Evolutionary conservation across 2,797 vertebrate genomes (phyloP).

Genomic region (Cetoscarus ocellatus): DNA sequence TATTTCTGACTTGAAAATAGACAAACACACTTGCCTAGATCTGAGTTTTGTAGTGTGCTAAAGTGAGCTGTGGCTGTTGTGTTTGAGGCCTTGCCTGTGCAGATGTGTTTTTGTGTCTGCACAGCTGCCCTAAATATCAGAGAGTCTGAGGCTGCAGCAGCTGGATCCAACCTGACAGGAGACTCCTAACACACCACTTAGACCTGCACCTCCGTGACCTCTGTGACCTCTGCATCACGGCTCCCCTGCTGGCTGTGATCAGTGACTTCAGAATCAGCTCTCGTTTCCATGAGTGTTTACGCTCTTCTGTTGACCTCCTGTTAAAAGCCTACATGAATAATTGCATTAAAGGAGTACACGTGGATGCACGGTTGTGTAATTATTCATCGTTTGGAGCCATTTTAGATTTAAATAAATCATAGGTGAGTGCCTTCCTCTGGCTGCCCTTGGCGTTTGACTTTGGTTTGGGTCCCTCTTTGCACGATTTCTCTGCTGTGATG

Average conservation of each 20-base stretch:
- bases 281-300: constrained; percentile 35
- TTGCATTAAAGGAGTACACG: constrained; percentile 26
- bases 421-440: constrained; percentile 69
- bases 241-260: too few relatives aligned
- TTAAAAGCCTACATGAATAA: constrained; percentile 21
- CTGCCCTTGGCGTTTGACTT: constrained; percentile 74
- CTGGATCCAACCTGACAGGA: background rate
- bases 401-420: constrained; percentile 62
- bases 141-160: background rate
- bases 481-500: constrained; percentile 75
- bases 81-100: too few relatives aligned
- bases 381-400: constrained; percentile 49
- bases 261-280: constrained; percentile 1
- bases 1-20: too few relatives aligned
- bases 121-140: background rate
- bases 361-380: constrained; percentile 37
- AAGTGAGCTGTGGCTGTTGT: too few relatives aligned
- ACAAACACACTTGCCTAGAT: too few relatives aligned
- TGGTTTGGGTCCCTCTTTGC: constrained; percentile 66
- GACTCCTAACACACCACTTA: too few relatives aligned
- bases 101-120: too few relatives aligned
- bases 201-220: constrained; percentile 16
- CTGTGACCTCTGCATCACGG: constrained; percentile 11
- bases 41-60: too few relatives aligned
- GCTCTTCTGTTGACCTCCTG: constrained; percentile 17